Evolutionary conservation across 2,888 invertebrate species (phyloP), one percentile per base, ranked within the genome.

Genomic region (Cephalotes varians): DNA sequence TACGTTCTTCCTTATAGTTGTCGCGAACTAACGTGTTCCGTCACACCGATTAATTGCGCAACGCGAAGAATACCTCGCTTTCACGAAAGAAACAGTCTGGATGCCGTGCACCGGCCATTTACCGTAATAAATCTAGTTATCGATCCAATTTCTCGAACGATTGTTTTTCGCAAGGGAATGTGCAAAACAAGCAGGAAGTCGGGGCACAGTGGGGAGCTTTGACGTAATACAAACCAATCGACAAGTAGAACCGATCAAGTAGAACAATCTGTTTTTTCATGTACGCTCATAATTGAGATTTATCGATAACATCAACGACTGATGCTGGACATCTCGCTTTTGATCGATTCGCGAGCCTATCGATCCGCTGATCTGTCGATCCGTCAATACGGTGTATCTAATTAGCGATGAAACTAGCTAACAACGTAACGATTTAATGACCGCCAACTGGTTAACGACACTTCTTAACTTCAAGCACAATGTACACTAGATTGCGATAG

Each of bases 31-130:
- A 76, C n/a, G 64, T n/a, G 25, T 54, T n/a, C 54, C 56, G 54
- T 74, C 64, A 76, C 31, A 65, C 12, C 40, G 51, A 74, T 73
- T 64, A 65, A 74, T 81, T 81, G 64, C 81, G 81, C 64, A 81
- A 81, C 64, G 54, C 74, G 44, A 49, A 74, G 58, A 64, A 74
- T 44, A 65, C 54, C 34, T 76, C 34, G 56, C 81, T 81, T 81
- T 81, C 81, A 65, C 81, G 56, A 44, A 64, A 65, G 65, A 56
- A 40, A 72, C 28, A 40, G 40, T 60, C 58, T 58, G 21, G 37
- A 77, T 67, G 21, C n/a, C 37, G 40, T 28, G 40, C 31, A n/a
- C 51, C 51, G 60, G 21, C 31, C 54, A 51, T 64, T 72, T 40
- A 5, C n/a, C 54, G 54, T 21, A 54, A 40, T 21, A 56, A 69